Evolutionary conservation across 1,140 invertebrate species (phyloP).

Genomic region (Euborellia annulipes): DNA sequence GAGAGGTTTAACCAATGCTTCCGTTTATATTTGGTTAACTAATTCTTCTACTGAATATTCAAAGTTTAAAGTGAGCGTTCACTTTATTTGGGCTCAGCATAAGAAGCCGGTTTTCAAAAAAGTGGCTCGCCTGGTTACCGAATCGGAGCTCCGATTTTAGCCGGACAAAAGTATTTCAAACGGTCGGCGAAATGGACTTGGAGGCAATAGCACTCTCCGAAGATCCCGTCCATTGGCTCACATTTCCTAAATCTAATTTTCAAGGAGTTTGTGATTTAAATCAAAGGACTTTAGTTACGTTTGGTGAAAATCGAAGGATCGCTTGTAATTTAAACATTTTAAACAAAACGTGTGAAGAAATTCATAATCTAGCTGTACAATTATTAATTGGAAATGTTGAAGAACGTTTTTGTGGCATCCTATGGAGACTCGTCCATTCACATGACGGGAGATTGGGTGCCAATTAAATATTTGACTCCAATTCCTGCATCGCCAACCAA

Average conservation of each 20-base stretch:
- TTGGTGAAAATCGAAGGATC: conserved; percentile 28
- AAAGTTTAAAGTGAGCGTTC: too few relatives aligned
- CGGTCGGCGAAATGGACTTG: too few relatives aligned
- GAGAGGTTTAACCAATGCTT: conserved; percentile 30
- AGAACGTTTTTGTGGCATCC: conserved; percentile 22
- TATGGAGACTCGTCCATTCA: conserved; percentile 26
- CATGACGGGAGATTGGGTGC: conserved; percentile 26
- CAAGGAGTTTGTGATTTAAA: conserved; percentile 26
- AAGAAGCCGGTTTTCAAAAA: conserved; percentile 12
- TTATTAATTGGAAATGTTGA: too few relatives aligned
- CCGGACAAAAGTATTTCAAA: conserved; percentile 20
- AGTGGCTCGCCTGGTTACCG: conserved; percentile 57
- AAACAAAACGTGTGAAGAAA: too few relatives aligned
- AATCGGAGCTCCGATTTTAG: conserved; percentile 40
- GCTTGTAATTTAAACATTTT: conserved; percentile 1
- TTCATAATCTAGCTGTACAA: too few relatives aligned
- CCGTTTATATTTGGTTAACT: conserved; percentile 26
- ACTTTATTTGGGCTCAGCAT: too few relatives aligned
- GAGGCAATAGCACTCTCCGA: neutral
- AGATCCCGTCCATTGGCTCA: conserved; percentile 4
- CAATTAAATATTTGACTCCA: conserved; percentile 10
- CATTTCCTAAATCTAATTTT: conserved; percentile 25
- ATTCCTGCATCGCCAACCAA: too few relatives aligned
- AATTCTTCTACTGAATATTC: too few relatives aligned
- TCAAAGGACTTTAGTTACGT: conserved; percentile 26